Evolutionary conservation across 2,797 vertebrate species (phyloP).

Genomic region (Rousettus madagascariensis): DNA sequence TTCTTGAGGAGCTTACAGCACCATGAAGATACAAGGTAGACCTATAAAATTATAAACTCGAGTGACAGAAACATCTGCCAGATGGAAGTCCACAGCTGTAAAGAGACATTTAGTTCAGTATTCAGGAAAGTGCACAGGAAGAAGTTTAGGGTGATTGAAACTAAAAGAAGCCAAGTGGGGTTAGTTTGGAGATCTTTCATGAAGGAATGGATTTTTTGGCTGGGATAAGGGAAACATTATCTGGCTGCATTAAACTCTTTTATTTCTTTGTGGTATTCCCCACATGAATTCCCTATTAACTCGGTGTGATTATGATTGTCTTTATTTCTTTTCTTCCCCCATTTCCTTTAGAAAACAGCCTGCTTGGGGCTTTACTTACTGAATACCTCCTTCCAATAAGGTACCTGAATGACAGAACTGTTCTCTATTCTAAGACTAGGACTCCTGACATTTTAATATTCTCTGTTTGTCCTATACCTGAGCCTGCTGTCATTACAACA

Average conservation of each 20-base stretch:
- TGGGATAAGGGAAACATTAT: slow-evolving; percentile 35
- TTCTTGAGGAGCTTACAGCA: neutral
- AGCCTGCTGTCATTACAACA: neutral
- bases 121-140: slow-evolving; percentile 39
- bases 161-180: slow-evolving; percentile 34
- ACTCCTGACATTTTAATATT: neutral
- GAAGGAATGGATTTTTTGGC: neutral
- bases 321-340: neutral
- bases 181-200: slow-evolving; percentile 27
- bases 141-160: neutral
- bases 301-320: neutral
- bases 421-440: neutral
- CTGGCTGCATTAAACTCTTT: neutral
- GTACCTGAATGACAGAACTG: neutral
- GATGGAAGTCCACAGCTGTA: slow-evolving; percentile 22
- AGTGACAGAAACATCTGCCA: slow-evolving; percentile 58
- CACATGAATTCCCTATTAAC: slow-evolving; percentile 29
- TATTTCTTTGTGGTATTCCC: slow-evolving; percentile 18
- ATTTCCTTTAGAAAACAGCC: neutral
- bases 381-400: neutral
- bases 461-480: neutral
- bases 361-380: neutral
- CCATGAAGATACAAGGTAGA: neutral
- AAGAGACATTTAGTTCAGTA: slow-evolving; percentile 34
- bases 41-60: slow-evolving; percentile 3